phyloP scores from a whole-genome alignment of 2,888 invertebrate species.

The Agrochola macilenta region DNA sequence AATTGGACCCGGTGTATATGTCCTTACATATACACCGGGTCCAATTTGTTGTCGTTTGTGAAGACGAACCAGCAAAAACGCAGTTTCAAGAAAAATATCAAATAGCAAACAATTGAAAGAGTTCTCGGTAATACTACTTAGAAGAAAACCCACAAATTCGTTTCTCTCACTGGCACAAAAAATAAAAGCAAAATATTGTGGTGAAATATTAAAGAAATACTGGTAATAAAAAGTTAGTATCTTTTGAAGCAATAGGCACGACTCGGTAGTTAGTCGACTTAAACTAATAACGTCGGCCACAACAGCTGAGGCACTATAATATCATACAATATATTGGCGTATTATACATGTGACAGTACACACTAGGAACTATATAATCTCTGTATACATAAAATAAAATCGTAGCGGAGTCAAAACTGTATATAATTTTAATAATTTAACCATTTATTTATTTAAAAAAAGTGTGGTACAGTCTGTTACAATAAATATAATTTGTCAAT shows the following conservation, averaged over 20 bases:
- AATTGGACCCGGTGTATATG: neutral
- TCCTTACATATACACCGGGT: neutral
- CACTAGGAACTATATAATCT: neutral
- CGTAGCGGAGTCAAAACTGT: neutral
- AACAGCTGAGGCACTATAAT: conserved; percentile 45
- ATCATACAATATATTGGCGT: neutral
- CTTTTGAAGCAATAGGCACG: conserved; percentile 43
- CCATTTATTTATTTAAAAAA: no score
- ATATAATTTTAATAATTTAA: no score
- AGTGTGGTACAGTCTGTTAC: no score
- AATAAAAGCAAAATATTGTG: conserved; percentile 22
- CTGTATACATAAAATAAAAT: no score
- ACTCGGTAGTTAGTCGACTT: conserved; percentile 44
- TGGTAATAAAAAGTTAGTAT: conserved; percentile 39
- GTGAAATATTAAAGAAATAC: conserved; percentile 36
- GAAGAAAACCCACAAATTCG: neutral
- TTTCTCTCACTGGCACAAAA: conserved; percentile 10
- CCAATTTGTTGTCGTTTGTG: neutral
- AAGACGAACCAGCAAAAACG: neutral
- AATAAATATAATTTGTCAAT: no score
- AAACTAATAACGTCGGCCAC: conserved; percentile 36
- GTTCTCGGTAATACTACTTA: neutral
- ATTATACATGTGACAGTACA: neutral
- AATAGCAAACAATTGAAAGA: neutral
- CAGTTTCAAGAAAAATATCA: neutral